Evolutionary conservation across 2,113 vertebrate species (phyloP), one percentile per base, ranked within the genome.

Genomic region (Symphodus melops): DNA sequence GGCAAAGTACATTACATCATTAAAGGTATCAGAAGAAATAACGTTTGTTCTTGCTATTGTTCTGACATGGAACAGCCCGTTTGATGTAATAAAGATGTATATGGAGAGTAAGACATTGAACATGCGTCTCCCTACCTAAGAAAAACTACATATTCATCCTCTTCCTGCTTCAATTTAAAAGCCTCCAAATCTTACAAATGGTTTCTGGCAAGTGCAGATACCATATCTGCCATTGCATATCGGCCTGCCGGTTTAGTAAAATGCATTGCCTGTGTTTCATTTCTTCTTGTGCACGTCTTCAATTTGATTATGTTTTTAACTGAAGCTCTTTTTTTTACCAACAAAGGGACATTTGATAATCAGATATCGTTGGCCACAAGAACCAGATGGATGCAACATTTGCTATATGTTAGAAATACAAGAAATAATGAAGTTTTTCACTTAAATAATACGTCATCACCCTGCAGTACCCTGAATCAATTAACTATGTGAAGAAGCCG

Each of bases 51-150:
- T 82, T 83, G 84, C 87, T 81, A 74, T 90, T 88, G 86, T 85
- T 72, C 82, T 92, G 89, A 89, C 90, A 82, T 86, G 55, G 69
- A 88, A 75, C 89, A 91, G 82, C 79, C 71, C 42, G 60, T 92
- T 92, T 88, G 83, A 90, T 88, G 73, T 91, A 90, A 92, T 91
- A 91, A 91, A 93, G 91, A 92, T 90, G 58, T 86, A 91, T 89
- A 87, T 83, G 57, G 84, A 91, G 84, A 89, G 77, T 86, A 69
- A 81, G 88, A 93, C 82, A 90, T 70, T 90, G 84, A 92, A 91
- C 87, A 89, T 89, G 89, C 83, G 89, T 81, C 77, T 91, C 75
- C 65, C 55, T 13, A 63, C 83, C 11, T 78, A 55, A 88, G 88
- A 87, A 69, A 70, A 83, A 90, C 88, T 87, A 68, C 83, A 88